Base-by-base conservation (phyloP, 2,888 invertebrate genomes). In the Melieria omissa region DNA sequence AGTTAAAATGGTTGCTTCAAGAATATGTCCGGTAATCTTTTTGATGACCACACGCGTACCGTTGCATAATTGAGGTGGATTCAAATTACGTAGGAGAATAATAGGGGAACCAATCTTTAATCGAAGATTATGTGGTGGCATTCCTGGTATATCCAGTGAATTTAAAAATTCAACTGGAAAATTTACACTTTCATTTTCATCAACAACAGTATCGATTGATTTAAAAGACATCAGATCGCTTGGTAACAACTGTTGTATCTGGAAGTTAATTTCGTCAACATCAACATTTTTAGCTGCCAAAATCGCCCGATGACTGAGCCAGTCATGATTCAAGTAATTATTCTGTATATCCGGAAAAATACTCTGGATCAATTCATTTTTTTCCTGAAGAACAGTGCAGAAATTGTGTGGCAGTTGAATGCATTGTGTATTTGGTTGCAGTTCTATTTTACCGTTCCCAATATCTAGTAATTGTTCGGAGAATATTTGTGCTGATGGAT, bases 81-180 rank as follows among this genome's bases (percentile, higher is more conserved):
- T 70, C 29, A 75, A 41, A 46, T 75, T 75, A 9, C 73, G 66
- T 12, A 74, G 49, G 69, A 76, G 47, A 49, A 74, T 73, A 14
- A 74, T 70, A 0, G 47, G 52, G 14, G 65, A 61, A 4, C 81
- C 80, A 77, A 83, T 73, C 75, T 82, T 82, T 64, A 81, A 73
- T 75, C 44, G 10, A 7, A 75, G 54, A 63, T 66, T 52, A 54
- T 76, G 74, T 58, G 71, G 73, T 57, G 72, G 70, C 65, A 73
- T 60, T 55, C 73, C 73, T 46, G 73, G 73, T 62, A 70, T 57
- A 67, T 73, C 70, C 16, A 75, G 44, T 49, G 72, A 75, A 67
- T 73, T 67, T 65, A 71, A 73, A 60, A 73, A 73, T 67, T 71
- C 62, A 62, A 62, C 63, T 66, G 65, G 70, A 70, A 45, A 64